phyloP scores from a whole-genome alignment of 2,113 vertebrate genomes.

The Pseudorasbora parva region DNA sequence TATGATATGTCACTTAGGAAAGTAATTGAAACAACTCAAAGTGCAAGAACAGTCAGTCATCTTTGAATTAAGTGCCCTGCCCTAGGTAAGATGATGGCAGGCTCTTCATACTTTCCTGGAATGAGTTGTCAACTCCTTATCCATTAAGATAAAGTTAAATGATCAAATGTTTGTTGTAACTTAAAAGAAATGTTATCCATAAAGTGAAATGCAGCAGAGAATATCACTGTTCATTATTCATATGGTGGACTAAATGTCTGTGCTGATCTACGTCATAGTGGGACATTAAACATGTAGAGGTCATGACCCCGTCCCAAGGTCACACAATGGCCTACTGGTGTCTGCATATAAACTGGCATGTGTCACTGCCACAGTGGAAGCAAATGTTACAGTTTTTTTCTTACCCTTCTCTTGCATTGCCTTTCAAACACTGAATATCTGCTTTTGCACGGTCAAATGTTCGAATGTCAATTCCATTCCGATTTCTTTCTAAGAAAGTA shows the following conservation, averaged over 20 bases:
- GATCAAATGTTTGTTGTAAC: neutral
- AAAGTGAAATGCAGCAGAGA: neutral
- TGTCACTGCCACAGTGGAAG: neutral
- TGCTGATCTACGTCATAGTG: neutral
- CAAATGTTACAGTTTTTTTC: neutral
- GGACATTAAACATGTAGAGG: neutral
- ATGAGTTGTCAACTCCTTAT: slow-evolving; percentile 4
- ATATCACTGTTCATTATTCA: neutral
- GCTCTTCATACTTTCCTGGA: neutral
- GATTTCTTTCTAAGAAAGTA: no score
- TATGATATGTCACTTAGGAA: neutral
- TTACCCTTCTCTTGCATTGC: neutral
- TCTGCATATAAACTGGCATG: neutral
- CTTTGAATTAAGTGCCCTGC: neutral
- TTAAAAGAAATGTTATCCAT: neutral
- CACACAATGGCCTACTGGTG: neutral
- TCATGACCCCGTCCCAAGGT: neutral
- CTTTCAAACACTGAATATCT: neutral
- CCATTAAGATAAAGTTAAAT: neutral
- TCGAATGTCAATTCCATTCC: no score
- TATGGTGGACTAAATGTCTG: neutral
- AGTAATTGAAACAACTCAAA: neutral
- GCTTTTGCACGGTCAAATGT: no score
- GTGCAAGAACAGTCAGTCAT: slow-evolving; percentile 8
- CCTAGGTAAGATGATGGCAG: neutral